Base-by-base conservation (phyloP, 1,140 invertebrate genomes). In the Oncopeltus fasciatus region DNA sequence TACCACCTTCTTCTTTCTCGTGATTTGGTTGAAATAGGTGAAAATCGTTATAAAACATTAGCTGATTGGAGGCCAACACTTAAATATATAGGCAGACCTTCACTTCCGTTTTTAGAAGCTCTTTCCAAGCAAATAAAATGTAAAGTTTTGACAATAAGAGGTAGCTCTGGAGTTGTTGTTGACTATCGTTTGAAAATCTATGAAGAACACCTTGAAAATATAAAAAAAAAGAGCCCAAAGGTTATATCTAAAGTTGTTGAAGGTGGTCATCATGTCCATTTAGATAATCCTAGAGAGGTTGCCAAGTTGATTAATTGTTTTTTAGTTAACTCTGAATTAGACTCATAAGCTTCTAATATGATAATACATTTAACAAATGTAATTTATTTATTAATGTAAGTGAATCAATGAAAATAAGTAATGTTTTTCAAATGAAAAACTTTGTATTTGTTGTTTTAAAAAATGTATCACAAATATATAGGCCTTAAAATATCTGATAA, bases 191-290 rank as follows among this genome's bases (percentile, higher is more conserved):
- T 20, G 18, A 21, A 49, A 21, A 1, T 4, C 9, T 21, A 20
- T 20, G 47, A 49, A 49, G 24, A 49, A 49, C 47, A 49, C 2
- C 12, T 49, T 20, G n/a, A n/a, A 1, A 49, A 20, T 3, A 49
- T 49, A 20, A 2, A n/a, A 11, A 4, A 49, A 20, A 49, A 49
- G 18, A 20, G n/a, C 24, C 31, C 31, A 5, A 49, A 21, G 11
- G 4, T 49, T 20, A 11, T 49, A 20, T 49, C n/a, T 18, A n/a
- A 49, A 2, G 21, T 8, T 49, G 58, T 92, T 0, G 78, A 83
- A 49, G 89, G 88, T 1, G 85, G 82, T 2, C 89, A 92, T 76
- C 88, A 91, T 69, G 78, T 91, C 5, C 89, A 92, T 68, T 74
- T 92, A 31, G 86, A 86, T 60, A 75, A 85, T 53, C 85, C 87